A percentile compares a stretch with the other conserved stretches of the same genome.
Evolutionary conservation across 92 coral and sea anemone species (phyloP).

Genomic region (Bergia puertoricense): DNA sequence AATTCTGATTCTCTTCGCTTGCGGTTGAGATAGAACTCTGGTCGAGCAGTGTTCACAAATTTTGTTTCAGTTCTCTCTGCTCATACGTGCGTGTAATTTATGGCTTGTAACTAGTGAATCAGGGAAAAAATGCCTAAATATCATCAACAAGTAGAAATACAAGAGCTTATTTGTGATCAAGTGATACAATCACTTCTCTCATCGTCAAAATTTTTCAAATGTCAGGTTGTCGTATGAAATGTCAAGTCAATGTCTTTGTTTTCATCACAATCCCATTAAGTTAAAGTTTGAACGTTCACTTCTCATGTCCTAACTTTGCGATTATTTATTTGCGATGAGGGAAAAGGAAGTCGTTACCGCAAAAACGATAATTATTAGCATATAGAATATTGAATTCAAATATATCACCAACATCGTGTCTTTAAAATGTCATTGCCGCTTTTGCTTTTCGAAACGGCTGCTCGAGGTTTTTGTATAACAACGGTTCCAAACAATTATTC

Average conservation of each 20-base stretch:
- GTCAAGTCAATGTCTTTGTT: not conserved
- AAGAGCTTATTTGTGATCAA: slow-evolving; percentile 17
- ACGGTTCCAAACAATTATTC: slow-evolving; percentile 7
- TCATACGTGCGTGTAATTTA: slow-evolving; percentile 43
- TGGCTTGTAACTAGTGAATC: not conserved
- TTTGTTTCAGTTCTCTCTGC: not conserved
- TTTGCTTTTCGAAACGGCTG: not conserved
- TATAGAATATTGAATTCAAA: slow-evolving; percentile 19
- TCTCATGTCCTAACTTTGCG: not conserved
- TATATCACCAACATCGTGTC: not conserved
- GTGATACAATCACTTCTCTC: not conserved
- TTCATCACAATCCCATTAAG: not conserved
- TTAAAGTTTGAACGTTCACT: not conserved
- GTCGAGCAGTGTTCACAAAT: not conserved
- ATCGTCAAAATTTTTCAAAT: not conserved
- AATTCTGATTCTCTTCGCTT: not conserved
- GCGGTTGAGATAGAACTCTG: not conserved
- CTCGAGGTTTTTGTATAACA: not conserved
- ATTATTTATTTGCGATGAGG: not conserved
- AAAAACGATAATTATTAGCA: slow-evolving; percentile 24
- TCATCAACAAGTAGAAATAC: slow-evolving; percentile 22
- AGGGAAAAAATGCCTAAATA: slow-evolving; percentile 11
- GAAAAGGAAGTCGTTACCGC: slow-evolving; percentile 15
- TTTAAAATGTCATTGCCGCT: not conserved
- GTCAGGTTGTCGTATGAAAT: not conserved